Base-by-base conservation (phyloP, 2,113 vertebrate species). In the Dendropsophus ebraccatus region DNA sequence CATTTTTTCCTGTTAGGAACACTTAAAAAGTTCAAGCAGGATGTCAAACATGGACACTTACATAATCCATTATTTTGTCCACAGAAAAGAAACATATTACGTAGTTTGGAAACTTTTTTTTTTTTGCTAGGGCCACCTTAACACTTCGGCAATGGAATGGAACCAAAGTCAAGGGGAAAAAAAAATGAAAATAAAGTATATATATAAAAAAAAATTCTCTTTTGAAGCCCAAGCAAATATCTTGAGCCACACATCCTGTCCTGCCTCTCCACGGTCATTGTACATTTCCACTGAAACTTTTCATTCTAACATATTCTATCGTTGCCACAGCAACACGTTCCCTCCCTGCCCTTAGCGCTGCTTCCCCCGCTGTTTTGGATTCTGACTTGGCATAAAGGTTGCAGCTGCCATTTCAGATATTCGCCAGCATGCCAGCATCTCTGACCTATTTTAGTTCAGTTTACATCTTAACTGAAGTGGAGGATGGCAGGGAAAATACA, bases 391-490 rank as follows among this genome's bases (percentile, higher is more conserved):
- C 83, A 85, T 77, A 85, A 88, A 41, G 41, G 81, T 62, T 70
- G 73, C 62, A 85, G 87, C 77, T 87, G 87, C 47, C 82, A 89
- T 85, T 89, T 85, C 65, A 90, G 89, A 88, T 74, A 65, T 88
- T 65, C 32, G 82, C 85, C 70, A 67, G 75, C 74, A 54, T 41
- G 75, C 83, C 74, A 85, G 74, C 74, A 41, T 41, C 58, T 16
- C 54, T 80, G 75, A 87, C 79, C 78, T 75, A 1, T n/a, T 77
- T 89, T 88, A 89, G 83, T 78, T 69, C 54, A 72, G 67, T 45
- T 84, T 84, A 75, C 70, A 75, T 84, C 54, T 62, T 80, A 60
- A 45, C 77, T 30, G 1, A 16, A 62, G 82, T 75, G 82, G 69
- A 84, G 52, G 69, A 84, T 16, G 70, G 50, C 67, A 74, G 70